Evolutionary conservation across 2,797 vertebrate species (phyloP).

Genomic region (Arvicola amphibius): DNA sequence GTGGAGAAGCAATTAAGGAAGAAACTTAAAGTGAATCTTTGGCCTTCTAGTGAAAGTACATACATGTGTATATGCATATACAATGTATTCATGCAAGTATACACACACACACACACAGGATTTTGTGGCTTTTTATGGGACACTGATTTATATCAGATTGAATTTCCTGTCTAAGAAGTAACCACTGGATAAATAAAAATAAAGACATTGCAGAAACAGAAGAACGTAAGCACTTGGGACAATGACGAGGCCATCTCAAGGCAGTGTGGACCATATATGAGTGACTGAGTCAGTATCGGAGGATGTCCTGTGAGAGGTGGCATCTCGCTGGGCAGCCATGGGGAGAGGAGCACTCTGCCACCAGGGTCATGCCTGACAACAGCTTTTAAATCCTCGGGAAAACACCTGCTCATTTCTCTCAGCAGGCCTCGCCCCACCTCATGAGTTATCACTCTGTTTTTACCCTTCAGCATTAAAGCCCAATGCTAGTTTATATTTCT

Average conservation of each 20-base stretch:
- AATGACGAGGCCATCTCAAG: not conserved
- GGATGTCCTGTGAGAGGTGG: too few relatives aligned
- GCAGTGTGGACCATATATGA: fast-evolving
- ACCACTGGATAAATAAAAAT: not conserved
- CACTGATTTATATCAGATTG: not conserved
- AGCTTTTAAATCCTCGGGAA: constrained; percentile 17
- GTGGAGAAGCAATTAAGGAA: not conserved
- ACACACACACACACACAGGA: not conserved
- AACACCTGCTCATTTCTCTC: constrained; percentile 53
- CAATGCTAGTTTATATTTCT: constrained; percentile 15
- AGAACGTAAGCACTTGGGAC: too few relatives aligned
- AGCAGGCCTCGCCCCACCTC: constrained; percentile 4
- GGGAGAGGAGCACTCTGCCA: not conserved
- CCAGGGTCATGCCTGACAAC: constrained; percentile 2
- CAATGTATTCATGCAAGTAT: not conserved
- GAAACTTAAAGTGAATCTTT: not conserved
- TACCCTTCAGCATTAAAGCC: constrained; percentile 43
- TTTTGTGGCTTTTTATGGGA: not conserved
- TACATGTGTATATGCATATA: not conserved
- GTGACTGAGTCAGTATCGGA: not conserved
- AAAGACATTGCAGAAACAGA: not conserved
- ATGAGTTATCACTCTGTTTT: constrained; percentile 45
- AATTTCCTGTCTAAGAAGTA: not conserved
- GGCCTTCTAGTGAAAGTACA: not conserved
- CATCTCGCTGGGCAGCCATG: not conserved